These are phyloP conservation scores for Phortica okadai DNA, from an alignment of 2,888 invertebrate species.

Conservation along the genomic window DNA sequence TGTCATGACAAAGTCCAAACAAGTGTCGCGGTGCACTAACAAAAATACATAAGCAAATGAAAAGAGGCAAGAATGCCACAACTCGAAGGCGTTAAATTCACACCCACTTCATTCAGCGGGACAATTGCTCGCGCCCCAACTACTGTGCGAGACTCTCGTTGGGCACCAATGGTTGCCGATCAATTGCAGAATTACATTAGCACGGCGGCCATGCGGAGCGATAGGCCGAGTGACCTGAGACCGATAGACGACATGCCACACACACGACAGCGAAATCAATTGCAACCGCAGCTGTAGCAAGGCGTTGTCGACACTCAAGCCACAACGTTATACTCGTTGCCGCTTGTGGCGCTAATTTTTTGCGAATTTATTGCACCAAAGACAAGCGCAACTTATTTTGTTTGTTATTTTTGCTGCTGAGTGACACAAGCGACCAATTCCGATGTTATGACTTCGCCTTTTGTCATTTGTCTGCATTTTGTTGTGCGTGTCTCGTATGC, in stretches of 20 bases:
- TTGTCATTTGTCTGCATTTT: conserved; percentile 44
- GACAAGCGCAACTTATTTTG: not conserved
- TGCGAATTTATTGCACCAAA: conserved; percentile 60
- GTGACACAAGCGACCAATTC: not conserved
- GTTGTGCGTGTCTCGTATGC: conserved; percentile 36
- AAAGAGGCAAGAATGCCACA: not conserved
- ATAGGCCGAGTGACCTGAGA: no score
- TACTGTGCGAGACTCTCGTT: no score
- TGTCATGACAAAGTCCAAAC: conserved; percentile 59
- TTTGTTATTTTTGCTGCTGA: no score
- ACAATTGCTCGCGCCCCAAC: no score
- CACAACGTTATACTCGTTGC: conserved; percentile 51
- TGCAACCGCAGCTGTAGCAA: conserved; percentile 49
- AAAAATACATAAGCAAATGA: conserved; percentile 23
- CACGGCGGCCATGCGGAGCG: no score
- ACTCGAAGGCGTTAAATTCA: not conserved
- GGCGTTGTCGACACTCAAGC: conserved; percentile 64
- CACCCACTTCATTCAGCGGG: not conserved
- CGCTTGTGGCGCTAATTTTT: conserved; percentile 68
- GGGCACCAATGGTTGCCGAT: not conserved
- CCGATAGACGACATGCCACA: not conserved
- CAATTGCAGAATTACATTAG: no score
- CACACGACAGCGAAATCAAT: conserved; percentile 40
- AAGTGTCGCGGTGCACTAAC: conserved; percentile 55
- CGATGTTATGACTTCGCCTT: conserved; percentile 43